Evolutionary conservation across 2,797 vertebrate species (phyloP).

Genomic region (Distichodus sexfasciatus): DNA sequence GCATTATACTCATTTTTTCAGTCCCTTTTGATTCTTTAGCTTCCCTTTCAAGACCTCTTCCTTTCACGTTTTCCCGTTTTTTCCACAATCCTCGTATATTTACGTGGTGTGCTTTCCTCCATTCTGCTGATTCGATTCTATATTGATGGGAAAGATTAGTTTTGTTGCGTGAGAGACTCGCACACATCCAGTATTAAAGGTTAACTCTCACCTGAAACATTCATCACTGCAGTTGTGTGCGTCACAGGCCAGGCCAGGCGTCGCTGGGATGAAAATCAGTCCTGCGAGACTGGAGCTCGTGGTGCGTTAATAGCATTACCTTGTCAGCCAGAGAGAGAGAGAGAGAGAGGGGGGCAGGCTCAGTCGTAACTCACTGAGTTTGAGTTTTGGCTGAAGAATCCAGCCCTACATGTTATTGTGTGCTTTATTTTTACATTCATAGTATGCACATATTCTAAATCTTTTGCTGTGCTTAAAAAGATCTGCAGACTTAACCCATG

Average conservation of each 20-base stretch:
- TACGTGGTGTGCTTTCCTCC: too few relatives aligned
- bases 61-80: too few relatives aligned
- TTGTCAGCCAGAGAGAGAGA: conserved; percentile 17
- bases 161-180: neutral
- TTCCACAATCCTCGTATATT: too few relatives aligned
- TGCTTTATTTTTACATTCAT: neutral
- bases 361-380: conserved; percentile 24
- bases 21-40: too few relatives aligned
- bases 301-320: conserved; percentile 41
- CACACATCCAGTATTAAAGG: neutral
- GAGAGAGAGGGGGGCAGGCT: too few relatives aligned
- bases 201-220: neutral
- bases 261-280: conserved; percentile 38
- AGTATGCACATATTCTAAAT: too few relatives aligned
- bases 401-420: conserved; percentile 15
- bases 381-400: conserved; percentile 20
- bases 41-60: too few relatives aligned
- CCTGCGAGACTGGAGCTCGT: conserved; percentile 23
- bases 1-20: too few relatives aligned
- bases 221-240: conserved; percentile 1
- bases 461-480: too few relatives aligned
- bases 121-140: neutral
- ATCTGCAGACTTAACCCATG: too few relatives aligned
- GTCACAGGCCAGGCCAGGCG: neutral
- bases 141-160: too few relatives aligned